phyloP scores from a whole-genome alignment of 1,140 invertebrate genomes.

The Chymomyza costata region DNA sequence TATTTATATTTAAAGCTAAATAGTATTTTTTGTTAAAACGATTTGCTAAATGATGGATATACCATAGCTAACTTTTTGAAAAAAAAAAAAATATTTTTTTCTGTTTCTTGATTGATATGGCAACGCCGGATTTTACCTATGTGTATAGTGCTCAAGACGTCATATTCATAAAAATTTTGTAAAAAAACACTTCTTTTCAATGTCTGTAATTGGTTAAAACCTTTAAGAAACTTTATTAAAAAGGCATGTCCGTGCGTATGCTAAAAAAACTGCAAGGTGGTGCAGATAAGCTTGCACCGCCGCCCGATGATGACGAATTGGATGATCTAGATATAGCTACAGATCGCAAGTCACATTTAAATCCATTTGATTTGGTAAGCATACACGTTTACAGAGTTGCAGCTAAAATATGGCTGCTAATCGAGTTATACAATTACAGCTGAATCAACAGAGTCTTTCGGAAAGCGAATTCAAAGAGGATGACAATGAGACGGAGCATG shows the following conservation, averaged over 20 bases:
- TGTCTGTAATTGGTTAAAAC: too few relatives aligned
- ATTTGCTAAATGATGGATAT: too few relatives aligned
- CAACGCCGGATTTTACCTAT: too few relatives aligned
- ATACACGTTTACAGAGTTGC: not conserved
- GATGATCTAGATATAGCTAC: slow-evolving; percentile 76
- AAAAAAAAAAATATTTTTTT: too few relatives aligned
- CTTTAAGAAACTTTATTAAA: too few relatives aligned
- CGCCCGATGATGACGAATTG: slow-evolving; percentile 54
- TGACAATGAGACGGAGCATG: slow-evolving; percentile 81
- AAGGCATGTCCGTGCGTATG: slow-evolving; percentile 81
- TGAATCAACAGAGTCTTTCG: slow-evolving; percentile 79
- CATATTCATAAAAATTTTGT: too few relatives aligned
- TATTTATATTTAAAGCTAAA: too few relatives aligned
- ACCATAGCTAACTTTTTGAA: too few relatives aligned
- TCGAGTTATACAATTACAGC: slow-evolving; percentile 46
- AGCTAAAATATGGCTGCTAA: slow-evolving; percentile 37
- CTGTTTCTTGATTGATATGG: too few relatives aligned
- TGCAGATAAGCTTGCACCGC: slow-evolving; percentile 73
- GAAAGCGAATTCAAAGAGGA: slow-evolving; percentile 84
- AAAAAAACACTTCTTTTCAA: too few relatives aligned
- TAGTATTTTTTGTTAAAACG: too few relatives aligned
- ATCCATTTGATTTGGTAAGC: slow-evolving; percentile 55
- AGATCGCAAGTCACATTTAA: slow-evolving; percentile 47
- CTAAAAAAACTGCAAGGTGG: slow-evolving; percentile 79
- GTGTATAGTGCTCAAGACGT: too few relatives aligned